Base-by-base conservation (phyloP, 2,797 vertebrate species). In the Malacoctenus gilli region DNA sequence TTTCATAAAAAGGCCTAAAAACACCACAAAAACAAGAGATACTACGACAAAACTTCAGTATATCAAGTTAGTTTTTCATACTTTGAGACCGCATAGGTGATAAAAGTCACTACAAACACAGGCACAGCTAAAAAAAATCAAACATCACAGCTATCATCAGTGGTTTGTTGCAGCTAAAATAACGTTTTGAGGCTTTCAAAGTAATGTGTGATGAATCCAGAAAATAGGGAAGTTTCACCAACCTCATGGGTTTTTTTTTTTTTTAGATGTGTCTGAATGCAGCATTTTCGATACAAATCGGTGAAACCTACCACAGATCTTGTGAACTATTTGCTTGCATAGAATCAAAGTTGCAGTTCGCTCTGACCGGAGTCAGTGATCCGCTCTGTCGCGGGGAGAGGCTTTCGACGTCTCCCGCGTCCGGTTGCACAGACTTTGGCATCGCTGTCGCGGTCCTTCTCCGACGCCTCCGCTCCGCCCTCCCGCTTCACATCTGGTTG, bases 401-500 rank as follows among this genome's bases (percentile, higher is more conserved):
- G n/a, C 62, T 62, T n/a, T n/a, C n/a, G 0, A 31, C 8, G 57
- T 30, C 10, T 58, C 69, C 41, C 10, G 35, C 32, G 63, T 13
- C 20, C 12, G 37, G 40, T 30, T 48, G 12, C 22, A 60, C 14
- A 49, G 2, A 20, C 49, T 77, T 79, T 83, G 79, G 74, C 82
- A 37, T 72, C 28, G 28, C 48, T 35, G 43, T 54, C 35, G 1
- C 12, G 1, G 64, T 2, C 13, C 51, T 22, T 43, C 42, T 46
- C 18, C 43, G 35, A 59, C 30, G 13, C 36, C 34, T 54, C 32
- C 25, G 5, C 25, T 9, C 25, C 25, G 5, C 25, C 25, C 25
- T 9, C 30, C 11, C 30, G 9, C 30, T 11, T 19, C n/a, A 88
- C 79, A 89, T 77, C 73, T 87, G 83, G 66, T 90, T 90, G 1